These are phyloP conservation scores for Idris sp. DNA, from an alignment of 1,140 invertebrate genomes.

Conservation along the genomic window DNA sequence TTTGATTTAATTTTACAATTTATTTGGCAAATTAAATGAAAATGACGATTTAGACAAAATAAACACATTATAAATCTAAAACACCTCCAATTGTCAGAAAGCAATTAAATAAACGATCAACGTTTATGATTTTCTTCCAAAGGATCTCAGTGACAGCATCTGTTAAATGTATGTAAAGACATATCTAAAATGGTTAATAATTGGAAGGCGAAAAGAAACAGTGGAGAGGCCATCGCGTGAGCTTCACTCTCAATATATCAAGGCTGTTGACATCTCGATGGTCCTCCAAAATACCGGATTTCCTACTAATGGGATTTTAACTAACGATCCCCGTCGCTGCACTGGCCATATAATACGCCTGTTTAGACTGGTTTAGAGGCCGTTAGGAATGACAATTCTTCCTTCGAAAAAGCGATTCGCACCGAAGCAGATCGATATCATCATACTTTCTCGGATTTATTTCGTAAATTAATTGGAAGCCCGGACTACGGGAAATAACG, in stretches of 20 bases:
- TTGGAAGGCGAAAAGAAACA: conserved; percentile 23
- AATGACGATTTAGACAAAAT: neutral
- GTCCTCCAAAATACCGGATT: conserved; percentile 68
- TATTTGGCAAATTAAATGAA: too few relatives aligned
- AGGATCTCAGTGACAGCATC: conserved; percentile 61
- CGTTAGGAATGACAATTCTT: too few relatives aligned
- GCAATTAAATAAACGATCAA: conserved; percentile 17
- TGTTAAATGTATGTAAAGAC: conserved; percentile 67
- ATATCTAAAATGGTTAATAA: conserved; percentile 63
- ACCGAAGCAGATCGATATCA: conserved; percentile 50
- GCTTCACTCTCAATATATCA: conserved; percentile 73
- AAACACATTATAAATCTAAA: neutral
- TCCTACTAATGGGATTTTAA: conserved; percentile 75
- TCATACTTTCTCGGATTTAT: conserved; percentile 40
- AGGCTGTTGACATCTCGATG: conserved; percentile 66
- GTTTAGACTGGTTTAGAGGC: conserved; percentile 54
- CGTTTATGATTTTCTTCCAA: conserved; percentile 15
- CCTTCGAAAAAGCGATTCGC: conserved; percentile 34
- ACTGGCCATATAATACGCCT: conserved; percentile 39
- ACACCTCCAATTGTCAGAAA: neutral
- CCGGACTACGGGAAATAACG: conserved; percentile 26
- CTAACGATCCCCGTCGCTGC: conserved; percentile 67
- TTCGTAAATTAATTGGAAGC: conserved; percentile 55
- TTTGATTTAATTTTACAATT: too few relatives aligned
- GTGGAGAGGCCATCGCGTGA: conserved; percentile 54